These are phyloP conservation scores for Nycteola revayana DNA, from an alignment of 2,888 invertebrate species.

Conservation along the genomic window DNA sequence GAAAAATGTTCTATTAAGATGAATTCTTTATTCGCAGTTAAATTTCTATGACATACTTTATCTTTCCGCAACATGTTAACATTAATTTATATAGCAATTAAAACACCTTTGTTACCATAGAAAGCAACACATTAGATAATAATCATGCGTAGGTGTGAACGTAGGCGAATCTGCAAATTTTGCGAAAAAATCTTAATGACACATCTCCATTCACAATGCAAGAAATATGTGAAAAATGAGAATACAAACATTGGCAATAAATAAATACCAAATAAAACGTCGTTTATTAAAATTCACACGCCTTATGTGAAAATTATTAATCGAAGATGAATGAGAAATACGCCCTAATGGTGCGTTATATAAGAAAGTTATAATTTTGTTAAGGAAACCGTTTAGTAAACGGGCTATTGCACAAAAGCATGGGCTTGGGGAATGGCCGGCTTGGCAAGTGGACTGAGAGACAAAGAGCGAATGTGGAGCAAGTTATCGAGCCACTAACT, in stretches of 20 bases:
- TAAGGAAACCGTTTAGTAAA: conserved; percentile 15
- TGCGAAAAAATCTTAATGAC: conserved; percentile 17
- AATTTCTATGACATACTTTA: conserved; percentile 20
- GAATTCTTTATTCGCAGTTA: too few relatives aligned
- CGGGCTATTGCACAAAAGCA: conserved; percentile 24
- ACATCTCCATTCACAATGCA: conserved; percentile 7
- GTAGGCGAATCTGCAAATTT: conserved; percentile 18
- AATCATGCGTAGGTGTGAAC: conserved; percentile 13
- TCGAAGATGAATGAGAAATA: conserved; percentile 1
- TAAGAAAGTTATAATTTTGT: conserved; percentile 18
- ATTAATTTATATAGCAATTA: conserved; percentile 24
- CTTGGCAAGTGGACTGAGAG: conserved; percentile 40
- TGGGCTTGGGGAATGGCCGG: conserved; percentile 24
- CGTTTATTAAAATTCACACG: conserved; percentile 29
- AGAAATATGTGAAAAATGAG: conserved; percentile 17
- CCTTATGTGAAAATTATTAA: conserved; percentile 12
- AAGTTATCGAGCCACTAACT: conserved; percentile 63
- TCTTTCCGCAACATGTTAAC: conserved; percentile 10
- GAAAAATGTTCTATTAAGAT: too few relatives aligned
- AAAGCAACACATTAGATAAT: conserved; percentile 28
- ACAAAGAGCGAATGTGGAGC: conserved; percentile 76
- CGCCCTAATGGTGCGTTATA: conserved; percentile 25
- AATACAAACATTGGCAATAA: conserved; percentile 12
- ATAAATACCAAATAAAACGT: conserved; percentile 10
- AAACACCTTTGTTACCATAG: conserved; percentile 23